Percentiles rank a stretch among this genome's conserved stretches.
Evolutionary conservation across 2,888 invertebrate genomes (phyloP).

Genomic region (Scotopteryx bipunctaria): DNA sequence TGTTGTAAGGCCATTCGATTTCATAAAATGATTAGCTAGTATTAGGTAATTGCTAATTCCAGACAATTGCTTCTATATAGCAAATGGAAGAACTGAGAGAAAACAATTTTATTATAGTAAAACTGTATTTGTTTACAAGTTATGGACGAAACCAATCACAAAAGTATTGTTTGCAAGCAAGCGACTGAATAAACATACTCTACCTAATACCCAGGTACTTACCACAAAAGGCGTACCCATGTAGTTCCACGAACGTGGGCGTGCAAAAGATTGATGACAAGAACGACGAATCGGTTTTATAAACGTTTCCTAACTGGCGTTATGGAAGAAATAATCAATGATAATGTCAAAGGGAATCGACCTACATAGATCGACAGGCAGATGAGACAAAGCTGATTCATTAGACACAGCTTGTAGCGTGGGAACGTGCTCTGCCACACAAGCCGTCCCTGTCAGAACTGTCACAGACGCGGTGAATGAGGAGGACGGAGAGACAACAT

Average conservation of each 20-base stretch:
- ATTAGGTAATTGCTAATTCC: neutral
- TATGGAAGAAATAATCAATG: conserved; percentile 20
- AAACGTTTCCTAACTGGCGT: conserved; percentile 26
- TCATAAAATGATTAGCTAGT: neutral
- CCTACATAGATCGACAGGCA: conserved; percentile 31
- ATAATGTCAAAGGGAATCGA: conserved; percentile 25
- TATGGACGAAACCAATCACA: conserved; percentile 9
- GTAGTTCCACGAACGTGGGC: conserved; percentile 26
- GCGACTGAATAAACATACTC: conserved; percentile 8
- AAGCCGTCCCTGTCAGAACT: conserved; percentile 16
- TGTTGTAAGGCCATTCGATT: neutral
- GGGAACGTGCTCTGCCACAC: conserved; percentile 25
- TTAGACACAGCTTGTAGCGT: conserved; percentile 29
- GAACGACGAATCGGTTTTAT: conserved; percentile 27
- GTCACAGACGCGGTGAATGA: conserved; percentile 5
- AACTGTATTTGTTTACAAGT: conserved; percentile 17
- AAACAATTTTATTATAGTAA: conserved; percentile 13
- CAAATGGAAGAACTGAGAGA: conserved; percentile 18
- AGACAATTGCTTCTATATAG: conserved; percentile 22
- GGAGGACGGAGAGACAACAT: conserved; percentile 18
- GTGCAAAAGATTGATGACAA: conserved; percentile 23
- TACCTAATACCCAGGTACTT: neutral
- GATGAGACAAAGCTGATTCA: conserved; percentile 31
- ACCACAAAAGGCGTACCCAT: conserved; percentile 13
- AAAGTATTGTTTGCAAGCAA: conserved; percentile 19